Conservation (phyloP, 2,113 vertebrate genomes). For the Urocolius indicus region DNA sequence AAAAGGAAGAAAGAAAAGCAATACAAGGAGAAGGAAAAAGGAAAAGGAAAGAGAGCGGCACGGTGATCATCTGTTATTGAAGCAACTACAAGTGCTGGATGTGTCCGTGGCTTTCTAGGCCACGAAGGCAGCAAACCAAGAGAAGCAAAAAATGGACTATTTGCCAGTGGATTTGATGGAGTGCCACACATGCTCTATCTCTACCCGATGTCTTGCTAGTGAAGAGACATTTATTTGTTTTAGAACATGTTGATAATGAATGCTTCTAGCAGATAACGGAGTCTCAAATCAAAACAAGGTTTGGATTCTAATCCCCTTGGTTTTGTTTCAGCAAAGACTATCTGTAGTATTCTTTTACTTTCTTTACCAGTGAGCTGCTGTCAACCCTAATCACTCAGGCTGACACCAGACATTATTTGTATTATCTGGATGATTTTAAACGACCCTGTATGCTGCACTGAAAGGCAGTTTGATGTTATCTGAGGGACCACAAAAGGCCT, state of each 20-base stretch:
- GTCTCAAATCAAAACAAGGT: constrained; percentile 46
- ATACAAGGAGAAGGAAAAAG: neutral
- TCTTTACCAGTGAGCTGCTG: constrained; percentile 46
- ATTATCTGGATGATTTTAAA: constrained; percentile 58
- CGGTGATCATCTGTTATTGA: neutral
- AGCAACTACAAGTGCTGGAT: neutral
- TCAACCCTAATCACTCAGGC: constrained; percentile 42
- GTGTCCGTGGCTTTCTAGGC: neutral
- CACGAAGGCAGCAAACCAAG: constrained; percentile 40
- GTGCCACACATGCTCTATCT: constrained; percentile 47
- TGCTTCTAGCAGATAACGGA: constrained; percentile 55
- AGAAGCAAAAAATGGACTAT: constrained; percentile 15
- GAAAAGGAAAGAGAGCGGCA: neutral
- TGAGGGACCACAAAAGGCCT: neutral
- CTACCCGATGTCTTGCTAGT: constrained; percentile 25
- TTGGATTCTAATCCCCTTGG: constrained; percentile 44
- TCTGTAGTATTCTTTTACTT: constrained; percentile 47
- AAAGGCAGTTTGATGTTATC: constrained; percentile 57
- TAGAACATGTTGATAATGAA: constrained; percentile 48
- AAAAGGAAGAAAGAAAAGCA: neutral
- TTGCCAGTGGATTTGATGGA: constrained; percentile 20
- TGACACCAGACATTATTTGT: constrained; percentile 35
- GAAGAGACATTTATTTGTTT: constrained; percentile 62
- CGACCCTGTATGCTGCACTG: neutral
- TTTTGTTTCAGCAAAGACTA: constrained; percentile 53